Evolutionary conservation across 1,140 invertebrate species (phyloP).

Genomic region (Pseudomyrmex pallidus): DNA sequence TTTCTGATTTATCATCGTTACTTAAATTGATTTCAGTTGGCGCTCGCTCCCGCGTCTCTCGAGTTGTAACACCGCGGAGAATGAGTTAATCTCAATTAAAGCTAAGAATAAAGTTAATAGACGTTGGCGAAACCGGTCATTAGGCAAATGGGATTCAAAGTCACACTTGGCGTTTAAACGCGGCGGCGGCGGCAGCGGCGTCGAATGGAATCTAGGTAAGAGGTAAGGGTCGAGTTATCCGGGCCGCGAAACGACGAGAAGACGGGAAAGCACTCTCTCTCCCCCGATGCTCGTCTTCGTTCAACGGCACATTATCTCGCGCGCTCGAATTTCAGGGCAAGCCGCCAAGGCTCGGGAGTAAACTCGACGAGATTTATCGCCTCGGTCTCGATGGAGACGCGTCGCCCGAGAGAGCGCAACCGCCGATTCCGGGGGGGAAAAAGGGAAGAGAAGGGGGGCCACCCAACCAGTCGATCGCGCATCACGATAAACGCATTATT

Average conservation of each 20-base stretch:
- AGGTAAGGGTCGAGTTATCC: constrained; percentile 39
- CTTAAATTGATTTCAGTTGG: background rate
- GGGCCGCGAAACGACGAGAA: constrained; percentile 9
- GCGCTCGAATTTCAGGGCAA: constrained; percentile 7
- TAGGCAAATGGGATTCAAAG: constrained; percentile 53
- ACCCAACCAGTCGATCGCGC: constrained; percentile 74
- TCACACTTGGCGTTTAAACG: constrained; percentile 18
- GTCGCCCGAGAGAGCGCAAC: constrained; percentile 57
- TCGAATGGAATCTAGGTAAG: constrained; percentile 35
- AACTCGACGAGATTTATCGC: constrained; percentile 77
- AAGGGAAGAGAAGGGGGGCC: constrained; percentile 31
- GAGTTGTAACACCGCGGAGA: constrained; percentile 33
- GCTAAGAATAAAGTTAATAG: constrained; percentile 45
- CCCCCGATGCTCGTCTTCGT: constrained; percentile 44
- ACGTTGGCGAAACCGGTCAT: constrained; percentile 52
- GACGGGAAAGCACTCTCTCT: constrained; percentile 36
- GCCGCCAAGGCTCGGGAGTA: constrained; percentile 38
- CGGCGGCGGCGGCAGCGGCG: background rate
- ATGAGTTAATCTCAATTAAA: constrained; percentile 42
- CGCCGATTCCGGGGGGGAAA: constrained; percentile 41
- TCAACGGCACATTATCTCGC: constrained; percentile 31
- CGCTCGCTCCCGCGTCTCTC: background rate
- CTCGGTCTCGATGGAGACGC: constrained; percentile 61
- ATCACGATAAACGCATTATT: constrained; percentile 80
- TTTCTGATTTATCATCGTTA: constrained; percentile 15